Evolutionary conservation across 2,113 vertebrate genomes (phyloP).

Genomic region (Saccopteryx leptura): DNA sequence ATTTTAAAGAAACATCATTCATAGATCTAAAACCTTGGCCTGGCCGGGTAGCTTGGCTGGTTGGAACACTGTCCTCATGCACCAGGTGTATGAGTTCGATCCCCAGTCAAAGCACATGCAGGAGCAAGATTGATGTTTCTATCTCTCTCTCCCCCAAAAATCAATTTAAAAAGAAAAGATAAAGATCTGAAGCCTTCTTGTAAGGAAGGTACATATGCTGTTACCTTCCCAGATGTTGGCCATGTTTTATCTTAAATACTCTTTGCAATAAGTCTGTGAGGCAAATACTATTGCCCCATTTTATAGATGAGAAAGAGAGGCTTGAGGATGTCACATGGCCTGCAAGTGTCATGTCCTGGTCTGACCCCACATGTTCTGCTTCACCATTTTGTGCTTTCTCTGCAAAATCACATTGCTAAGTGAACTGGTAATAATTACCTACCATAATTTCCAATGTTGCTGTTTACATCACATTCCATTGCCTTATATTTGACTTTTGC

Average conservation of each 20-base stretch:
- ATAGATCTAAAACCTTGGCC: background rate
- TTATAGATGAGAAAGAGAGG: background rate
- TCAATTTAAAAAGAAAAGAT: no score
- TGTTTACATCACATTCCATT: background rate
- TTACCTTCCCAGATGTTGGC: background rate
- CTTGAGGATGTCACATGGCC: background rate
- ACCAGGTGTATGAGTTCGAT: no score
- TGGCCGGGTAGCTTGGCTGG: no score
- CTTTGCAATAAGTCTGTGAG: background rate
- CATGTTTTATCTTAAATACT: background rate
- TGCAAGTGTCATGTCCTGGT: background rate
- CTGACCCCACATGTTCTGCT: background rate
- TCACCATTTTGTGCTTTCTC: background rate
- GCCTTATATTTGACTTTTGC: background rate
- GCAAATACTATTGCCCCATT: background rate
- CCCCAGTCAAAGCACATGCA: no score
- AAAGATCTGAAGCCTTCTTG: background rate
- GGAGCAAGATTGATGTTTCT: no score
- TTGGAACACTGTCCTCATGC: no score
- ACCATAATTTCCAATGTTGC: background rate
- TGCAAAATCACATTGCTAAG: background rate
- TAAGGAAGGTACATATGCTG: background rate
- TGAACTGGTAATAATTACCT: background rate
- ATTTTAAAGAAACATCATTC: slow-evolving; percentile 20
- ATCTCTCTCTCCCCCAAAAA: no score